A percentile compares a stretch with the other conserved stretches of the same genome.
Evolutionary conservation across 1,140 invertebrate species (phyloP).

Genomic region (Zophobas morio): DNA sequence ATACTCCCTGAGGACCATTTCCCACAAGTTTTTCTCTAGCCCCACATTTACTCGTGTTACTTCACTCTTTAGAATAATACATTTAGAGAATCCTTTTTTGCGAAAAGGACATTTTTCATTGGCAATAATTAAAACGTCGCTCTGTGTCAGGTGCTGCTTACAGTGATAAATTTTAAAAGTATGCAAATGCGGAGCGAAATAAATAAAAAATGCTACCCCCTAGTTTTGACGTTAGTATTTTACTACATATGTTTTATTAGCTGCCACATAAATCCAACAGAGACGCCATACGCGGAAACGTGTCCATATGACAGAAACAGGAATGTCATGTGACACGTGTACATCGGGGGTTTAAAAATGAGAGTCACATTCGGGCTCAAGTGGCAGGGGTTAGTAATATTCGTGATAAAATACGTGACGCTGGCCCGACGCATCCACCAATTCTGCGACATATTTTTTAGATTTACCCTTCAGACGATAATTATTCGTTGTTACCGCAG

Average conservation of each 20-base stretch:
- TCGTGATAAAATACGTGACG: constrained; percentile 45
- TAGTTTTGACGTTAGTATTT: constrained; percentile 40
- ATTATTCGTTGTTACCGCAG: too few relatives aligned
- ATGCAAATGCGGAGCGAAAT: constrained; percentile 34
- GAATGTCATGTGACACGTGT: constrained; percentile 32
- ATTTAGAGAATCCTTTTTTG: constrained; percentile 6
- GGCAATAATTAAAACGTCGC: constrained; percentile 35
- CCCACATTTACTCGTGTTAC: not conserved
- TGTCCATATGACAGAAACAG: constrained; percentile 16
- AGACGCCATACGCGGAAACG: constrained; percentile 16
- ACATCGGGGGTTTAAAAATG: constrained; percentile 42
- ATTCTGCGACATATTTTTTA: not conserved
- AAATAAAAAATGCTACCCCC: constrained; percentile 28
- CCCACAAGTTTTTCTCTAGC: not conserved
- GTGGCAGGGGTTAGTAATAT: constrained; percentile 17
- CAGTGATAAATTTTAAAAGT: constrained; percentile 45
- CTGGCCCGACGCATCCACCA: constrained; percentile 7
- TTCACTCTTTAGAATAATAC: not conserved
- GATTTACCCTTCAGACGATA: too few relatives aligned
- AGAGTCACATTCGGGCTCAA: constrained; percentile 34
- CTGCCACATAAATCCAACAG: constrained; percentile 45
- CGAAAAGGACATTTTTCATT: constrained; percentile 26
- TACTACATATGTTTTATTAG: constrained; percentile 48
- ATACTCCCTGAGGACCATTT: not conserved
- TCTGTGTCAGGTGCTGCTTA: constrained; percentile 20